These are phyloP conservation scores for Elegia similella DNA, from an alignment of 2,888 invertebrate genomes.

Conservation along the genomic window DNA sequence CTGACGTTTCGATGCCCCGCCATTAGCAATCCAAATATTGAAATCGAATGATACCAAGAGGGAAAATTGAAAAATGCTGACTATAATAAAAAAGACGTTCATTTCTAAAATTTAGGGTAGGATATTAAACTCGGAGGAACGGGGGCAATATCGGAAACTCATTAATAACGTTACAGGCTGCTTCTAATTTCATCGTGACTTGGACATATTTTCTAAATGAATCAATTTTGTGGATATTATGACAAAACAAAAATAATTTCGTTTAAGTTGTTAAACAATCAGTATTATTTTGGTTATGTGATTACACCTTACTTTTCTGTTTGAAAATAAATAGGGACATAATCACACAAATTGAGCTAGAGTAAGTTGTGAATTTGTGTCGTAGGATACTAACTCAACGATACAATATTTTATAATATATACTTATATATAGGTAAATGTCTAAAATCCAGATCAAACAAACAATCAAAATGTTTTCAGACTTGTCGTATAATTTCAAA, in stretches of 20 bases:
- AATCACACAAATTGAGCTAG: too few relatives aligned
- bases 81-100: slow-evolving; percentile 45
- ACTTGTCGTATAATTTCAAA: too few relatives aligned
- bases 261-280: slow-evolving; percentile 16
- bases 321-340: not conserved
- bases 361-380: too few relatives aligned
- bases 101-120: slow-evolving; percentile 50
- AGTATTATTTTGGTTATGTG: not conserved
- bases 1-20: slow-evolving; percentile 5
- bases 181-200: slow-evolving; percentile 69
- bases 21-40: slow-evolving; percentile 14
- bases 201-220: slow-evolving; percentile 56
- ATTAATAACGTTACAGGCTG: slow-evolving; percentile 73
- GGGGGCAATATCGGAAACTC: slow-evolving; percentile 73
- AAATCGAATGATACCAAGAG: slow-evolving; percentile 8
- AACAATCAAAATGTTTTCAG: too few relatives aligned
- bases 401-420: too few relatives aligned
- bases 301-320: not conserved
- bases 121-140: slow-evolving; percentile 58
- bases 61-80: slow-evolving; percentile 36
- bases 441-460: too few relatives aligned
- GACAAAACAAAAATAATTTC: slow-evolving; percentile 35
- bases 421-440: too few relatives aligned
- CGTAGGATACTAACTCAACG: too few relatives aligned
- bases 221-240: slow-evolving; percentile 48